phyloP scores from a whole-genome alignment of 2,888 invertebrate species.

The Hipparchia sbordonii region DNA sequence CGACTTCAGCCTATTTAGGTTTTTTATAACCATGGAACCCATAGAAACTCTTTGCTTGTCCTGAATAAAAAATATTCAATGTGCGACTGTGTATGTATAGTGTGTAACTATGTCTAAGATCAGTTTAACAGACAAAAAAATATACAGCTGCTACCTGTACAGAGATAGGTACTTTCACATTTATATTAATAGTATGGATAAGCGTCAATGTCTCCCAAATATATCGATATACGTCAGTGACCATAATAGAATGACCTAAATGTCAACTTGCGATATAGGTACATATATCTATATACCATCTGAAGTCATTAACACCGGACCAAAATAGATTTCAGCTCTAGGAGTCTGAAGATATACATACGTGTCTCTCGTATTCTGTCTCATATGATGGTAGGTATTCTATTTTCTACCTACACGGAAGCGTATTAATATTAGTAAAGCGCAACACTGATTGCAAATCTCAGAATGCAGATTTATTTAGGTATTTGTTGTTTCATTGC shows the following conservation, averaged over 20 bases:
- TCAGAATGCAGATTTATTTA: neutral
- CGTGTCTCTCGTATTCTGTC: slow-evolving; percentile 20
- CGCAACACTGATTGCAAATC: slow-evolving; percentile 14
- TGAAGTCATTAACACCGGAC: slow-evolving; percentile 70
- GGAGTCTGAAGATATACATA: slow-evolving; percentile 22
- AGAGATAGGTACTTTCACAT: too few relatives aligned
- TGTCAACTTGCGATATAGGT: slow-evolving; percentile 56
- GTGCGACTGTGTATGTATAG: too few relatives aligned
- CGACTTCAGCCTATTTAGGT: too few relatives aligned
- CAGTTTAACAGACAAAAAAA: too few relatives aligned
- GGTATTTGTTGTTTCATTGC: too few relatives aligned
- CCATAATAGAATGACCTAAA: slow-evolving; percentile 67
- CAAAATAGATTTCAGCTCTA: slow-evolving; percentile 59
- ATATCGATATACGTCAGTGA: slow-evolving; percentile 46
- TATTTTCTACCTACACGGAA: slow-evolving; percentile 55
- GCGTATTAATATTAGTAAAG: slow-evolving; percentile 36
- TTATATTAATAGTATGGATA: neutral
- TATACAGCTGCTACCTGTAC: too few relatives aligned
- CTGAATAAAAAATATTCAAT: too few relatives aligned
- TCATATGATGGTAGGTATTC: slow-evolving; percentile 34
- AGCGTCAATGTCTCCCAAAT: slow-evolving; percentile 32
- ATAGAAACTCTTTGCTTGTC: too few relatives aligned
- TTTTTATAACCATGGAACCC: too few relatives aligned
- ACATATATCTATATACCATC: slow-evolving; percentile 37
- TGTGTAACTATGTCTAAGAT: too few relatives aligned